Conservation (phyloP, 2,888 invertebrate genomes). For the Orchesella flavescens region DNA sequence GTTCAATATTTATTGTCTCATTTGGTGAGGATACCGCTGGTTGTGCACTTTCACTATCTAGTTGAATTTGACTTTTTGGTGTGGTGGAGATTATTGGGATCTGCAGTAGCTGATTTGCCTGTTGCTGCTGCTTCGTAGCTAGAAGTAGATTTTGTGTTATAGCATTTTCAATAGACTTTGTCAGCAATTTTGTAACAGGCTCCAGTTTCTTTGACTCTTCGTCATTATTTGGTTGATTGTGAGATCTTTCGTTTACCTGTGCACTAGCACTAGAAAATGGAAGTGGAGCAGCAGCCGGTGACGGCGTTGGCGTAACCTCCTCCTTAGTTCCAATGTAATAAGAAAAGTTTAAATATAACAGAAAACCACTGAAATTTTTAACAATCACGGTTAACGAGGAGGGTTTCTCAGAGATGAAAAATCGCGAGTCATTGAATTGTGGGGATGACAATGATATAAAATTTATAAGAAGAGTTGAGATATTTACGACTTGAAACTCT, state of each 20-base stretch:
- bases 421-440: constrained; percentile 16
- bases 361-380: constrained; percentile 28
- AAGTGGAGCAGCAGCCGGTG: not conserved
- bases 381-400: constrained; percentile 37
- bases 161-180: not conserved
- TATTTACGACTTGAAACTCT: constrained; percentile 23
- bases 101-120: not conserved
- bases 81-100: too few species aligned
- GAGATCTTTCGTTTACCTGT: not conserved
- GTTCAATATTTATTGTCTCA: too few species aligned
- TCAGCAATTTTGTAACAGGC: not conserved
- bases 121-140: not conserved
- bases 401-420: constrained; percentile 23
- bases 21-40: not conserved
- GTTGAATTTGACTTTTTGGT: too few species aligned
- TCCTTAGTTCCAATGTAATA: constrained; percentile 35
- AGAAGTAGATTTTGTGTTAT: not conserved
- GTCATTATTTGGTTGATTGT: not conserved
- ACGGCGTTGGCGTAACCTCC: not conserved
- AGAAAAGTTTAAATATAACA: constrained; percentile 52
- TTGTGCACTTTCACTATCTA: not conserved
- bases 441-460: constrained; percentile 8
- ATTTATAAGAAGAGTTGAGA: constrained; percentile 2
- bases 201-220: not conserved
- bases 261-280: not conserved